Base-by-base conservation (phyloP, 2,888 invertebrate genomes). In the Halocaridina rubra region DNA sequence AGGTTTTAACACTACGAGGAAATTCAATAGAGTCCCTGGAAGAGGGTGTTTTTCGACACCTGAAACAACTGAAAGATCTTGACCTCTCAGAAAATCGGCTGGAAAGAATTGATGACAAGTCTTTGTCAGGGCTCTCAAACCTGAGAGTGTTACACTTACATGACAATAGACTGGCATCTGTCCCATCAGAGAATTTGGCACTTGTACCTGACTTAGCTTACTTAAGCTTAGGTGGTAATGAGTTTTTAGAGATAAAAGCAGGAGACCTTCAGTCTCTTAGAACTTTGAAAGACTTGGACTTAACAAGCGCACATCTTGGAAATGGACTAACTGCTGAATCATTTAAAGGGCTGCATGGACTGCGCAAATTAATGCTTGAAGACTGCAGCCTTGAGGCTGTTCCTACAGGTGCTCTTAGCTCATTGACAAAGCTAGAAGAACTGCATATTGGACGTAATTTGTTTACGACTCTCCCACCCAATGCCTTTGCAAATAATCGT, bases 61-160 rank as follows among this genome's bases (percentile, higher is more conserved):
- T 87, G 46, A 75, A 29, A 13, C 82, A 80, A 2, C 84, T 86
- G 22, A 88, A 91, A 91, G 89, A 89, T 88, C 89, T 92, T 29
- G 90, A 90, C 84, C 89, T 92, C 61, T 90, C 90, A 16, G 90
- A 89, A 27, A 91, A 91, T 22, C 89, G 88, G 22, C 89, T 92
- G 59, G 88, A 88, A 0, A 53, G 84, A n/a, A 69, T 92, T 4
- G 88, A 90, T 3, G 87, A 88, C 0, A 87, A 89, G n/a, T 89
- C 88, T 27, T 91, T 94, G 22, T 89, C 89, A 7, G 90, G 91
- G 80, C 92, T 93, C 90, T 90, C 91, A 13, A 89, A 90, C n/a
- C 90, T 94, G 0, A 90, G 90, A 69, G 91, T 91, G 33, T 89
- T 94, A 88, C 93, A 94, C 88, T 90, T 94, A 3, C 91, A 93